Conservation (phyloP, 2,888 invertebrate genomes). For the Asteroscopus sphinx region DNA sequence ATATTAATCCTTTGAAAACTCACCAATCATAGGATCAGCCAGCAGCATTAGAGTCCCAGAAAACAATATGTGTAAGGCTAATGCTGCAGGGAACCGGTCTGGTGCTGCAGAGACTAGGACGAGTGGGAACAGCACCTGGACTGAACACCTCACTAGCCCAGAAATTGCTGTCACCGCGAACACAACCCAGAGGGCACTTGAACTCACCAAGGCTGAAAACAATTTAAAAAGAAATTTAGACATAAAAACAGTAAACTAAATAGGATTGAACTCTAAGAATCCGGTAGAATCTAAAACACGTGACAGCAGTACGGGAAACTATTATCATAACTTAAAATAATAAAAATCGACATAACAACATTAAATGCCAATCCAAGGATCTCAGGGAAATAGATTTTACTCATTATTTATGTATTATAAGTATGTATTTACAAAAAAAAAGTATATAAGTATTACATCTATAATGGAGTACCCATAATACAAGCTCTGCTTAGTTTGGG, state of each 20-base stretch:
- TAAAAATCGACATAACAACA: slow-evolving; percentile 9
- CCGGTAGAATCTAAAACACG: no score
- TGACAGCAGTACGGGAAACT: background rate
- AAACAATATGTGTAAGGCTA: slow-evolving; percentile 93
- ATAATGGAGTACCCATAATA: no score
- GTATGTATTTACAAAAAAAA: no score
- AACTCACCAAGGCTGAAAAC: slow-evolving; percentile 78
- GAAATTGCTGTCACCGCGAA: slow-evolving; percentile 90
- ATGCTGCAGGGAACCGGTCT: slow-evolving; percentile 92
- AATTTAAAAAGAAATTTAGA: slow-evolving; percentile 41
- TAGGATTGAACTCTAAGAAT: no score
- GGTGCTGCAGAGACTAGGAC: slow-evolving; percentile 92
- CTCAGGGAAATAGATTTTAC: slow-evolving; percentile 6
- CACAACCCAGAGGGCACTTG: slow-evolving; percentile 86
- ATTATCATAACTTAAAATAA: slow-evolving; percentile 6
- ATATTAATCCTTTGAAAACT: slow-evolving; percentile 51
- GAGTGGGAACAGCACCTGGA: slow-evolving; percentile 93
- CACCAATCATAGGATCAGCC: slow-evolving; percentile 92
- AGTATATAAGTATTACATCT: no score
- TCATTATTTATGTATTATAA: slow-evolving; percentile 1
- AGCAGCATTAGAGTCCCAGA: slow-evolving; percentile 92
- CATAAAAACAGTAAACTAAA: no score
- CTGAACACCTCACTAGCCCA: slow-evolving; percentile 92
- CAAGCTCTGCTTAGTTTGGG: no score
- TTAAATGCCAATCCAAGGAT: slow-evolving; percentile 11